Evolutionary conservation across 2,113 vertebrate species (phyloP), one percentile per base, ranked within the genome.

Genomic region (Pseudopipra pipra): DNA sequence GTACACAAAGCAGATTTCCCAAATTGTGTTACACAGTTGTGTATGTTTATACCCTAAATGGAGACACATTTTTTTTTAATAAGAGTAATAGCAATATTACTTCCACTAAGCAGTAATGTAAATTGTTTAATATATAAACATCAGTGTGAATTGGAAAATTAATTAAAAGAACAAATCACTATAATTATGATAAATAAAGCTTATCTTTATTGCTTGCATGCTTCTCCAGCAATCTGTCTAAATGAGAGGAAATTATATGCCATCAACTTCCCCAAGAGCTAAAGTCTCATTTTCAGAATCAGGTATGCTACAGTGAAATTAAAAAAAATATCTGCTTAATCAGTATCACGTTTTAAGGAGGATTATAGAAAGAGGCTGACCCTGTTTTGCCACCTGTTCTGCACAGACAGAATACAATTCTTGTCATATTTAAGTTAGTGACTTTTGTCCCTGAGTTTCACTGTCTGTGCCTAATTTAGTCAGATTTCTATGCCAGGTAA

Each of bases 161-260:
- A 95, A 96, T 96, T 96, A 95, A 95, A 96, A 95, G 93, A 91
- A 97, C 94, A 96, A 96, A 87, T 94, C 89, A 67, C 85, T 95
- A 67, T 92, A 96, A 95, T 96, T 95, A 97, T 88, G 84, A 95
- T 95, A 96, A 95, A 95, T 94, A 95, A 96, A 96, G 86, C 94
- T 97, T 95, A 97, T 97, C 91, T 93, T 96, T 84, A 94, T 94
- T 94, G 87, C 91, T 95, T 94, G 55, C 93, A 82, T 95, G 95
- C 83, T 86, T 96, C 95, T 95, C 68, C 43, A 90, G 92, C 92
- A 96, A 95, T 94, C 93, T 97, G 83, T 91, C 92, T 96, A 96
- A 96, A 97, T 96, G 96, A 97, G 93, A 86, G 85, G 87, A 96
- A 97, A 95, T 97, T 96, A 95, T 72, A 88, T 84, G 72, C 95